Evolutionary conservation across 2,797 vertebrate genomes (phyloP), one percentile per base, ranked within the genome.

Genomic region (Brachymystax lenok): DNA sequence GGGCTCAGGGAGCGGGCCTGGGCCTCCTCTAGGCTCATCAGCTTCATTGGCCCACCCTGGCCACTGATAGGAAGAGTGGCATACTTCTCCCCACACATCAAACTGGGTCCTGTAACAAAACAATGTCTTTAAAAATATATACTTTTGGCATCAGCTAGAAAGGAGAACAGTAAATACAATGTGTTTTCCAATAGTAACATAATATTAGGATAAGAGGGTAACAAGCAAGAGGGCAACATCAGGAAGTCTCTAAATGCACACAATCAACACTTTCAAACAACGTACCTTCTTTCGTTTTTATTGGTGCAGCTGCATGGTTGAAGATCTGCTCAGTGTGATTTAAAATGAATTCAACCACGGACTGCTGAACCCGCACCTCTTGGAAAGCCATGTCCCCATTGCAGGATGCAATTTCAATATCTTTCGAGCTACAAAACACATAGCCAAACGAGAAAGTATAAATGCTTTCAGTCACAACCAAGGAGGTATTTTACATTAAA

Each of bases 11-110:
- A 97, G 56, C 97, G 94, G 40, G 98, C 98, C 88, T 98, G 98
- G 0, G 98, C 98, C 89, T 99, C 98, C 80, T 99, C 97, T 80
- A 99, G 92, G 83, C 96, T 98, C 93, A 99, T 96, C 83, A 99
- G 90, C 82, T 99, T 99, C 98, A 99, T 99, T 0, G 97, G 96
- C 50, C 95, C 91, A 74, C 92, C 85, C 76, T 93, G 92, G 17
- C 95, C 93, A 71, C 93, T 92, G 0, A 96, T 95, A 0, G 97
- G 96, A 35, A 98, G 93, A 0, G 95, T 97, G 86, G 97, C 93
- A 3, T 96, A 98, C 85, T 97, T 98, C 87, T 94, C 93, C 71
- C 94, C 91, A 81, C 93, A 94, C 84, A 83, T 91, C 0, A 94
- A 86, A 79, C 84, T 61, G 0, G 82, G 88, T 67, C 95, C 98